Evolutionary conservation across 2,888 invertebrate species (phyloP).

Genomic region (Apomyelois bistriatella): DNA sequence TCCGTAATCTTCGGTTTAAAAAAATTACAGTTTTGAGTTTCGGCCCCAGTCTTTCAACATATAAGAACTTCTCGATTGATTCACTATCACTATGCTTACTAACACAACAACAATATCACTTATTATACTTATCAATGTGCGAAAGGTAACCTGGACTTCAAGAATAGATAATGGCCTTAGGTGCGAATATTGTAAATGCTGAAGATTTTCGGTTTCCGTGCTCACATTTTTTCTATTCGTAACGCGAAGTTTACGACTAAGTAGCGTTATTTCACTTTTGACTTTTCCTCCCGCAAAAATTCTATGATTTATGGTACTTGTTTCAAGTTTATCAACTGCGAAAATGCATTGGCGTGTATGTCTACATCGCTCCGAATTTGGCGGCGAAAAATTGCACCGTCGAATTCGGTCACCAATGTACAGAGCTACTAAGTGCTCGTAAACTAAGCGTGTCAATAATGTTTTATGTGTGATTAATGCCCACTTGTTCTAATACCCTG

Average conservation of each 20-base stretch:
- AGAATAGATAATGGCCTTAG: constrained; percentile 76
- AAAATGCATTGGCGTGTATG: not conserved
- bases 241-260: constrained; percentile 1
- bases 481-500: constrained; percentile 14
- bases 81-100: constrained; percentile 58
- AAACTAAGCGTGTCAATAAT: constrained; percentile 1
- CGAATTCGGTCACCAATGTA: not conserved
- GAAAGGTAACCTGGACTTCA: constrained; percentile 74
- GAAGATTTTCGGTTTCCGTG: constrained; percentile 41
- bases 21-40: constrained; percentile 8
- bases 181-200: constrained; percentile 75
- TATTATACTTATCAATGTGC: constrained; percentile 43
- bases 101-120: constrained; percentile 58
- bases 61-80: not conserved
- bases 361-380: not conserved
- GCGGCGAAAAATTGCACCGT: not conserved
- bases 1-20: too few species aligned
- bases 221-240: constrained; percentile 43
- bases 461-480: constrained; percentile 3
- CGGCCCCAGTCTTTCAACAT: not conserved
- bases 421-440: not conserved
- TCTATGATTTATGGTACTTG: not conserved
- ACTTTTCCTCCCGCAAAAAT: not conserved
- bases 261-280: not conserved
- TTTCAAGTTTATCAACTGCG: not conserved